A percentile compares a stretch with the other conserved stretches of the same genome.
These are phyloP conservation scores for Esperia sulphurella DNA, from an alignment of 2,888 invertebrate genomes.

Conservation along the genomic window DNA sequence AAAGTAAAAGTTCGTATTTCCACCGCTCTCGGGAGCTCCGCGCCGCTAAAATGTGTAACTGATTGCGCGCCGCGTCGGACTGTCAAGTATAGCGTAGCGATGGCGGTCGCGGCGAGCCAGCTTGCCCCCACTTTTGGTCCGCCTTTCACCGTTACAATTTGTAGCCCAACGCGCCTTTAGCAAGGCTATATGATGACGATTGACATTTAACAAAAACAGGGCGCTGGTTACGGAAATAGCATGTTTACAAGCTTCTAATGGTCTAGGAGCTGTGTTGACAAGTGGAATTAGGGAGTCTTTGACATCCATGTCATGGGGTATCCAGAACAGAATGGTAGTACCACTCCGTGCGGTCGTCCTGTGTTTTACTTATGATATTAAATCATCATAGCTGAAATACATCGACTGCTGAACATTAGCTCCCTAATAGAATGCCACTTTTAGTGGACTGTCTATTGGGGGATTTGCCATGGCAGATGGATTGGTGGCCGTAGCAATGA, in stretches of 20 bases:
- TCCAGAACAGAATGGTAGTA: too few relatives aligned
- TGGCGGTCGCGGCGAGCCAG: slow-evolving; percentile 31
- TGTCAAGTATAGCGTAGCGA: too few relatives aligned
- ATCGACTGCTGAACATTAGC: too few relatives aligned
- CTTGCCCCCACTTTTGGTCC: slow-evolving; percentile 39
- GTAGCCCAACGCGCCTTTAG: slow-evolving; percentile 65
- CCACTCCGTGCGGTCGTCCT: too few relatives aligned
- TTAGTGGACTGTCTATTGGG: too few relatives aligned
- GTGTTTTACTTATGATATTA: too few relatives aligned
- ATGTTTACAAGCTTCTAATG: slow-evolving; percentile 21
- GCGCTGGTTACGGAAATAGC: slow-evolving; percentile 60
- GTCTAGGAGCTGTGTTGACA: background rate
- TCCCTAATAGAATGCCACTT: too few relatives aligned
- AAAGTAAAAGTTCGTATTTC: slow-evolving; percentile 44
- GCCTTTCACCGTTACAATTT: slow-evolving; percentile 70
- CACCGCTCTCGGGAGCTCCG: slow-evolving; percentile 12
- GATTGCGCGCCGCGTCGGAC: slow-evolving; percentile 35
- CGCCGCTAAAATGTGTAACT: slow-evolving; percentile 21
- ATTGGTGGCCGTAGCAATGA: too few relatives aligned
- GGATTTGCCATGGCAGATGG: too few relatives aligned
- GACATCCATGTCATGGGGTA: too few relatives aligned
- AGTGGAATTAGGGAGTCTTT: background rate
- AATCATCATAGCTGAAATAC: too few relatives aligned
- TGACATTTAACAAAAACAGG: slow-evolving; percentile 73
- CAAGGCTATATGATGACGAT: slow-evolving; percentile 74